Base-by-base conservation (phyloP, 2,113 vertebrate species). In the Ictalurus furcatus region DNA sequence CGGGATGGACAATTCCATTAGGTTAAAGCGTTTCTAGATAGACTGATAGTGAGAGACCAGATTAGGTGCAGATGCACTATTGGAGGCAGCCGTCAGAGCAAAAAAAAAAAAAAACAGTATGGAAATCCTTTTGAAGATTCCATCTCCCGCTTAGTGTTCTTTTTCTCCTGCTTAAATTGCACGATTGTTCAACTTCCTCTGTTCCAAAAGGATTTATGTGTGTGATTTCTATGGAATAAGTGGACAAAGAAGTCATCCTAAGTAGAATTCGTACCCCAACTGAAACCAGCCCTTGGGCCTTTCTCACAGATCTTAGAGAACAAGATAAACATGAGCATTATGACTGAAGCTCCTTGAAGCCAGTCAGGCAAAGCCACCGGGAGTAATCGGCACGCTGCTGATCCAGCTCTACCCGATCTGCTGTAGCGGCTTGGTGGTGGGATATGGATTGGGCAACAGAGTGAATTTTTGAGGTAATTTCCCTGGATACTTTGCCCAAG, bases 391-490 rank as follows among this genome's bases (percentile, higher is more conserved):
- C 58, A 30, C 63, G 37, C 81, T 88, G 56, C 84, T 90, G 65
- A 86, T 83, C n/a, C 17, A 83, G 54, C n/a, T 44, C 86, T 82
- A 63, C 44, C 52, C 30, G n/a, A 74, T 84, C 81, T 88, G 87
- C 69, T 88, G 69, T 88, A 52, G 81, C 40, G 30, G 69, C 87
- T 71, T 84, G 89, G 79, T 37, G 82, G 73, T 74, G 69, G 84
- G 34, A 54, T 84, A 90, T 88, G 69, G 90, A 90, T 88, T 86
- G 59, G 25, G 79, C 85, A 85, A 80, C 88, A 90, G 63, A 74
- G 76, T 84, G 69, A 86, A 79, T 84, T 87, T 88, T 87, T 56
- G 48, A 88, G 79, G 30, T 83, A 63, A 65, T 87, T 93, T 92
- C 92, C 84, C 81, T 78, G 67, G 83, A 88, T 44, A 67, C 78